Base-by-base conservation (phyloP, 2,113 vertebrate species). In the Dryoscopus gambensis region DNA sequence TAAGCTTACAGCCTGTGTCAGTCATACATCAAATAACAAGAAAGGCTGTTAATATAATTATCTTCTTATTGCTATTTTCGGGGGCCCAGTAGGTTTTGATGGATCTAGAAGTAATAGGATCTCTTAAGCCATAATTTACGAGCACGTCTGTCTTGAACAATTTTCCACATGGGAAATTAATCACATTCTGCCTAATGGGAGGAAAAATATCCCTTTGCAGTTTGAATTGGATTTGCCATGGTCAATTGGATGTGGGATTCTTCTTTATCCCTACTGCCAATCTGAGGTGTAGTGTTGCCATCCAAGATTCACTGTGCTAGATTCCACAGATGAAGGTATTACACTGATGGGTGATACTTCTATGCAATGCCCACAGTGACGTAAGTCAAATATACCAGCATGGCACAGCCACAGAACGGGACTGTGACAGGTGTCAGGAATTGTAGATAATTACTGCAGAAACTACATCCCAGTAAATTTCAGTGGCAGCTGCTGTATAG, bases 131-230 rank as follows among this genome's bases (percentile, higher is more conserved):
- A 90, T 94, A 95, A 96, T 95, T 96, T 95, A 96, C 5, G 1
- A 96, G 89, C 81, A 94, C 3, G 59, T 76, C 91, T 97, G 96
- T 96, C 96, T 93, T 84, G 87, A 97, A 95, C 90, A 91, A 96
- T 96, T 97, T 95, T 97, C 92, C 93, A 97, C 92, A 94, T 94
- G 96, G 95, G 96, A 97, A 94, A 97, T 97, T 88, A 96, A 97
- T 96, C 89, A 79, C 96, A 89, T 96, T 96, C 79, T 93, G 92
- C 75, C 89, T 95, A 94, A 96, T 93, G 52, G 75, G 82, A 94
- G 77, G 89, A 49, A 96, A 97, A 97, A 87, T 84, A 97, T 57
- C 96, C 86, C 64, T 68, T 67, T 91, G 88, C 87, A 92, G 76
- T 80, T 95, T 93, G 92, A 96, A 95, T 96, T 93, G 93, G 95